Evolutionary conservation across 1,140 invertebrate genomes (phyloP), one percentile per base, ranked within the genome.

Genomic region (Cydia amplana): DNA sequence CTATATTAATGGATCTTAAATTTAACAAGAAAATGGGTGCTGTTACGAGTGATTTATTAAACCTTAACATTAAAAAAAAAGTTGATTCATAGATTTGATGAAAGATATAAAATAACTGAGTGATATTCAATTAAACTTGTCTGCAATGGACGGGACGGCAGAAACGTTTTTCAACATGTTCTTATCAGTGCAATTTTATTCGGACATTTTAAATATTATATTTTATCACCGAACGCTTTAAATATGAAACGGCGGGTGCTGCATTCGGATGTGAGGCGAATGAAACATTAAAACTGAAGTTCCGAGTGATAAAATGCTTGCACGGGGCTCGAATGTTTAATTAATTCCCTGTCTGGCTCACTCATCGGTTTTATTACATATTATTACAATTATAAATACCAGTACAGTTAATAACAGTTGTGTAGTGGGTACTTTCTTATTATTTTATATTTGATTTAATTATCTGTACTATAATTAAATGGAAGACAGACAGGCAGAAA

Each of bases 201-300:
- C 14, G 0, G 16, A n/a, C 32, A 36, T 70, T 70, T 70, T 43
- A 36, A 70, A 70, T 70, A 70, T 70, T 43, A 36, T 36, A 36
- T 70, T 70, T 70, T 70, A 70, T 70, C 65, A 70, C 16, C 65
- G 32, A 43, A 40, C 36, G 32, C 32, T 70, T 70, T 70, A 70
- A 70, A 70, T 70, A 32, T 70, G 65, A 36, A 70, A 70, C 65
- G 65, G 32, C 65, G 65, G 32, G 36, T 70, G 32, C 28, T 43
- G 65, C 28, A 67, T 70, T 70, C 65, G 32, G 65, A 70, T 70
- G 65, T 70, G 65, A 70, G 43, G 32, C 65, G 65, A 70, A 70
- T 70, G 65, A 70, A 70, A 70, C 28, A 70, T 70, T 70, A 70
- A 70, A 70, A 36, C 65, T 43, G 65, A 70, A 70, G 14, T 70